A percentile compares a stretch with the other conserved stretches of the same genome.
These are phyloP conservation scores for Tolypeutes matacus DNA, from an alignment of 2,797 vertebrate genomes.

Conservation along the genomic window DNA sequence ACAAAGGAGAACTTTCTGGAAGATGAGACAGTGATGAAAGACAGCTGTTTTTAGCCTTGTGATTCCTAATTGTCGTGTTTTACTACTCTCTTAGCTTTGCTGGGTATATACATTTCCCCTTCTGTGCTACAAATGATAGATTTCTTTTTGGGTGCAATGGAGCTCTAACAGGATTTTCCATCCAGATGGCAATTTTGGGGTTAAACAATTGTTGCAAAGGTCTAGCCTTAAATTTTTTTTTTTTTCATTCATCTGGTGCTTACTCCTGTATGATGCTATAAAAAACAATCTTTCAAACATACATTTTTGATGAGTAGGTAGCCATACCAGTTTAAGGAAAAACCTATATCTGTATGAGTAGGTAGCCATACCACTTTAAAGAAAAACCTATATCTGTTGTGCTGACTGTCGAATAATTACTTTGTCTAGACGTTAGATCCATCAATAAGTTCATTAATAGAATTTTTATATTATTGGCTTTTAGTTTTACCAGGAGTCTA, in stretches of 20 bases:
- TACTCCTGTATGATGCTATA: background rate
- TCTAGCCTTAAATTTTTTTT: constrained; percentile 9
- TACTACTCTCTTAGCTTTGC: background rate
- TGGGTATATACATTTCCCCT: background rate
- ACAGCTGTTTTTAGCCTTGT: constrained; percentile 7
- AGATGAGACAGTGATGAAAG: constrained; percentile 58
- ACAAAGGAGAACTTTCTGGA: constrained; percentile 71
- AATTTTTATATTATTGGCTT: constrained; percentile 38
- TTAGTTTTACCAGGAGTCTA: constrained; percentile 17
- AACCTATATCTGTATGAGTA: background rate
- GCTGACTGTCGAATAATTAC: background rate
- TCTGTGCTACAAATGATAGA: background rate
- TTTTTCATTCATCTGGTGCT: constrained; percentile 35
- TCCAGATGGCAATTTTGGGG: constrained; percentile 1
- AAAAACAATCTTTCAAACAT: constrained; percentile 21
- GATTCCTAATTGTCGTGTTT: constrained; percentile 19
- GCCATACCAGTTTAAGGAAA: background rate
- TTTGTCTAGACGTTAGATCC: background rate
- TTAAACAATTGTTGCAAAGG: constrained; percentile 13
- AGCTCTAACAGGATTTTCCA: background rate
- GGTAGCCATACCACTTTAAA: background rate
- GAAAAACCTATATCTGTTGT: background rate
- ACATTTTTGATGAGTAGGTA: background rate
- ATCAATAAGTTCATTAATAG: constrained; percentile 41
- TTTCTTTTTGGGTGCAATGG: background rate